phyloP scores from a whole-genome alignment of 1,140 invertebrate species.

The Diabrotica undecimpunctata region DNA sequence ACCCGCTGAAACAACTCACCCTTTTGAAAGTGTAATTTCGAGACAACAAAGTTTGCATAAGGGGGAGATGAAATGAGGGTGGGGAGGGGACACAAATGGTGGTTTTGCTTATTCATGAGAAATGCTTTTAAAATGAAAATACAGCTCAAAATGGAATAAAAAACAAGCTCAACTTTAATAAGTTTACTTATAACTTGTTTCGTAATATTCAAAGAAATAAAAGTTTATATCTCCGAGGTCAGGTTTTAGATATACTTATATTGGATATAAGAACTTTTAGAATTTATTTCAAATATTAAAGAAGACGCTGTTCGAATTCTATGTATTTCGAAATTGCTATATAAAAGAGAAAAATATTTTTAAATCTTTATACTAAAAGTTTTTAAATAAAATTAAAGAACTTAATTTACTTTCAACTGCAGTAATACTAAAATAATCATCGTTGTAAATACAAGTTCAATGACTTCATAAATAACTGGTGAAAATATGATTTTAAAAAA shows the following conservation, averaged over 20 bases:
- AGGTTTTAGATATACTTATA: conserved; percentile 1
- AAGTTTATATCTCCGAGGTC: conserved; percentile 14
- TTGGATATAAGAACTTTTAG: no score
- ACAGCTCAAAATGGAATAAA: conserved; percentile 42
- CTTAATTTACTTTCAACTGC: no score
- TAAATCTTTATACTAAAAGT: no score
- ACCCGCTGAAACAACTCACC: conserved; percentile 16
- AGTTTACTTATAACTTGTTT: conserved; percentile 44
- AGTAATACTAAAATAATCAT: no score
- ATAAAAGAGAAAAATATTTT: no score
- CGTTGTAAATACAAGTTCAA: no score
- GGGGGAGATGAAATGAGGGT: conserved; percentile 24
- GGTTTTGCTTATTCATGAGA: conserved; percentile 45
- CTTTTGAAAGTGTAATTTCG: conserved; percentile 39
- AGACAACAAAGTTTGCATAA: conserved; percentile 37
- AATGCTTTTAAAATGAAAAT: conserved; percentile 45
- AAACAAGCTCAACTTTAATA: conserved; percentile 41
- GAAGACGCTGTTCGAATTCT: background rate
- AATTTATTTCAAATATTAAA: no score
- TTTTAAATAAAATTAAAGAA: no score
- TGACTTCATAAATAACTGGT: no score
- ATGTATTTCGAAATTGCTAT: no score
- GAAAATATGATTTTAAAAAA: no score
- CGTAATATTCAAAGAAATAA: conserved; percentile 37
- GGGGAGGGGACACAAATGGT: conserved; percentile 23